phyloP scores from a whole-genome alignment of 2,113 vertebrate species.

The Paedocypris sp. region DNA sequence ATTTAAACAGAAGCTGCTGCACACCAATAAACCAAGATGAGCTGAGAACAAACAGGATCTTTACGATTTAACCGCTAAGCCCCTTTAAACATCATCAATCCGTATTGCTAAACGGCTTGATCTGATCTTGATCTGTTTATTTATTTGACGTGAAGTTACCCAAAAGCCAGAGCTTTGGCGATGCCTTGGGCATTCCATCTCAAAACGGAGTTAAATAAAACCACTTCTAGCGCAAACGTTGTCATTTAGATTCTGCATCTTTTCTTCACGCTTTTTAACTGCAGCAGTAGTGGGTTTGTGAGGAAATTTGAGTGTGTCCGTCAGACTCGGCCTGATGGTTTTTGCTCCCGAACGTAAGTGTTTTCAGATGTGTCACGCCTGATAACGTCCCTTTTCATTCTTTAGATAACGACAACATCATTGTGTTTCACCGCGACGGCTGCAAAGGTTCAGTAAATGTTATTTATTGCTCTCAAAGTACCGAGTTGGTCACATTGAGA shows the following conservation, averaged over 20 bases:
- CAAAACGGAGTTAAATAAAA: too few species aligned
- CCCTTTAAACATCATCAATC: not conserved
- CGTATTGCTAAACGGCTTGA: not conserved
- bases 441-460: not conserved
- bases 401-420: conserved; percentile 9
- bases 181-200: not conserved
- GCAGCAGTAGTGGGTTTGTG: not conserved
- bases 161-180: not conserved
- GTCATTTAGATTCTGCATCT: too few species aligned
- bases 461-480: conserved; percentile 16
- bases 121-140: too few species aligned
- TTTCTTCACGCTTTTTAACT: not conserved
- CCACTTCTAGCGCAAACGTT: too few species aligned
- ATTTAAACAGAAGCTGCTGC: not conserved
- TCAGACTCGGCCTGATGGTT: not conserved
- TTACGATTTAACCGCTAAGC: not conserved
- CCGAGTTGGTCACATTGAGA: not conserved
- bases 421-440: conserved; percentile 24
- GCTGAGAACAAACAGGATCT: not conserved
- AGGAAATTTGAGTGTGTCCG: too few species aligned
- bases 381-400: not conserved
- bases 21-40: not conserved
- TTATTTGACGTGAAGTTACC: too few species aligned
- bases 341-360: conserved; percentile 29
- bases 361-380: conserved; percentile 30